Evolutionary conservation across 2,113 vertebrate genomes (phyloP), one percentile per base, ranked within the genome.

Genomic region (Neotragus moschatus): DNA sequence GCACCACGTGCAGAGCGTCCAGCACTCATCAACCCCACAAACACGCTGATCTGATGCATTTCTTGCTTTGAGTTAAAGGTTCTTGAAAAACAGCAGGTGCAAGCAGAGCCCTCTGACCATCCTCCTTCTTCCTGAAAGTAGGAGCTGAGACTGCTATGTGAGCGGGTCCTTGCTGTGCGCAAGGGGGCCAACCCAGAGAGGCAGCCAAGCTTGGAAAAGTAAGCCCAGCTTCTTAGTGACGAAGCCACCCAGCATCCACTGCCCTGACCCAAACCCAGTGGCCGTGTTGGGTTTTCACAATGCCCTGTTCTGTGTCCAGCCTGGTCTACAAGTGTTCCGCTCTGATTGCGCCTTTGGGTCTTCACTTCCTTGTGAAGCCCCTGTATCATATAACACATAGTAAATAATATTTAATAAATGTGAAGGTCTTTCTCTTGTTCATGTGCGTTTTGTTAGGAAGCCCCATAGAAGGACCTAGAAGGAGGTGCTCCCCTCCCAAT

Each of bases 1-100:
- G 0, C 1, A 30, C 2, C 30, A 23, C 2, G 15, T 2, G 1
- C 1, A 4, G 33, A 70, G 39, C 1, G 0, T 56, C 66, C 30
- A 12, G 16, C 45, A 70, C 49, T 47, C 1, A 1, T 10, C 33
- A 33, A 19, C 9, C 30, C 55, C 10, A 17, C 16, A 82, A 89
- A 66, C 33, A 55, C 0, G 1, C 19, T 10, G 4, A 58, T 53
- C n/a, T 66, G 21, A 21, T 2, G 3, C n/a, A 51, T 10, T 45
- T 26, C 45, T 60, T 70, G 26, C 70, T 89, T 70, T 30, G 33
- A 70, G 30, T 36, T 39, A 49, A 73, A 90, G 4, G 19, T 45
- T 49, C 61, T 84, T 84, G 23, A 82, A 21, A 55, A 55, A 45
- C 16, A 88, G 28, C 7, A 17, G 47, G 77, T 80, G 10, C 17